A percentile compares a stretch with the other conserved stretches of the same genome.
Conservation (phyloP, 2,113 vertebrate genomes). For the Ursus arctos region DNA sequence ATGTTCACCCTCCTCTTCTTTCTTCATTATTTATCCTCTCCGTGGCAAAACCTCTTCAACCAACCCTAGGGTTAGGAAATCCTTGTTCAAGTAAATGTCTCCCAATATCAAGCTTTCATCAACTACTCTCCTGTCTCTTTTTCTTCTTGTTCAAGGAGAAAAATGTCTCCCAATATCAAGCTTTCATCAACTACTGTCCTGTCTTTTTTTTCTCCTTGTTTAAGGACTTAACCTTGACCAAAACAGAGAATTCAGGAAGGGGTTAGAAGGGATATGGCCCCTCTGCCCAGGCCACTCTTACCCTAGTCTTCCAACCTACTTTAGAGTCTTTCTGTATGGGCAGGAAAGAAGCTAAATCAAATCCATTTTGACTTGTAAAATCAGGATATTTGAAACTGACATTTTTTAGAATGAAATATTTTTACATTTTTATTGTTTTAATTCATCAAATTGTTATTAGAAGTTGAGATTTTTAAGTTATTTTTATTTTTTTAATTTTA, state of each 20-base stretch:
- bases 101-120: constrained; percentile 52
- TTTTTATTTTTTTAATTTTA: background rate
- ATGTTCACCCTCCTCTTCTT: background rate
- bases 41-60: background rate
- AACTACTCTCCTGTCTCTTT: background rate
- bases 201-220: background rate
- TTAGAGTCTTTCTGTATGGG: background rate
- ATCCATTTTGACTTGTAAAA: background rate
- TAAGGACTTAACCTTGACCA: background rate
- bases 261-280: background rate
- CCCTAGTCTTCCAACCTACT: background rate
- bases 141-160: background rate
- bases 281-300: background rate
- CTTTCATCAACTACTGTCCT: background rate
- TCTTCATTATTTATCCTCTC: background rate
- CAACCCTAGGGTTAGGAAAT: constrained; percentile 32
- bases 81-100: constrained; percentile 6
- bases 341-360: background rate
- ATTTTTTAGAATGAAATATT: background rate
- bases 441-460: background rate
- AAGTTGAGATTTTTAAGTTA: background rate
- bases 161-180: constrained; percentile 46
- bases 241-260: background rate
- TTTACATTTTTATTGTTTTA: background rate
- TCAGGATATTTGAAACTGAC: background rate